Percentiles rank a stretch among this genome's conserved stretches.
phyloP scores from a whole-genome alignment of 2,888 invertebrate genomes.

The Proisotoma minuta region DNA sequence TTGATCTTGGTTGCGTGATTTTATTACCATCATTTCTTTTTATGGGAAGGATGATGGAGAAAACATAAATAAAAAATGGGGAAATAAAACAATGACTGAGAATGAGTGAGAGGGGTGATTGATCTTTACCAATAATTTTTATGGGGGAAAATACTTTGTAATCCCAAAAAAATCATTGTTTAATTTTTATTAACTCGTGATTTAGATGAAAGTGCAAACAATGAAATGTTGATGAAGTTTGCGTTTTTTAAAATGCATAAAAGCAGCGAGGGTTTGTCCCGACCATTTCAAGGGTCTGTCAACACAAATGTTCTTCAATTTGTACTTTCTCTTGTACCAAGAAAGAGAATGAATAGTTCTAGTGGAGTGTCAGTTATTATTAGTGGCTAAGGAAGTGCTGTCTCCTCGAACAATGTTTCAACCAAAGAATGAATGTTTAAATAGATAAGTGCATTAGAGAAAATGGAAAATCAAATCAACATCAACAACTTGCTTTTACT shows the following conservation, averaged over 20 bases:
- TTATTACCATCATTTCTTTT: slow-evolving; percentile 5
- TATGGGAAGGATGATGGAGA: not conserved
- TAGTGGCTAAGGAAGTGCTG: slow-evolving; percentile 34
- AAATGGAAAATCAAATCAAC: slow-evolving; percentile 20
- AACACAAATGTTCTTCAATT: slow-evolving; percentile 5
- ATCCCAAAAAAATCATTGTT: too few relatives aligned
- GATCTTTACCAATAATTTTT: too few relatives aligned
- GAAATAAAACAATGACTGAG: too few relatives aligned
- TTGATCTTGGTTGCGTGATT: slow-evolving; percentile 1
- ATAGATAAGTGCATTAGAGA: slow-evolving; percentile 32
- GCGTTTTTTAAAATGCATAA: slow-evolving; percentile 11
- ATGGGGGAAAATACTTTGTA: too few relatives aligned
- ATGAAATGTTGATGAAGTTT: slow-evolving; percentile 8
- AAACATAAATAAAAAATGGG: too few relatives aligned
- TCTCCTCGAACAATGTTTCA: slow-evolving; percentile 2
- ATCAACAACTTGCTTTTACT: too few relatives aligned
- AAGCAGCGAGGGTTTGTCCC: not conserved
- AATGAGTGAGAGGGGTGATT: too few relatives aligned
- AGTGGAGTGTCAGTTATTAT: slow-evolving; percentile 20
- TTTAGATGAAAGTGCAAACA: slow-evolving; percentile 4
- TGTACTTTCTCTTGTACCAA: not conserved
- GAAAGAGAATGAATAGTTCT: not conserved
- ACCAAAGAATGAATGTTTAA: slow-evolving; percentile 28
- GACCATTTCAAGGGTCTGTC: slow-evolving; percentile 11
- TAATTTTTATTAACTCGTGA: too few relatives aligned